Conservation (phyloP, 2,797 vertebrate species). For the Chaetodon trifasciatus region DNA sequence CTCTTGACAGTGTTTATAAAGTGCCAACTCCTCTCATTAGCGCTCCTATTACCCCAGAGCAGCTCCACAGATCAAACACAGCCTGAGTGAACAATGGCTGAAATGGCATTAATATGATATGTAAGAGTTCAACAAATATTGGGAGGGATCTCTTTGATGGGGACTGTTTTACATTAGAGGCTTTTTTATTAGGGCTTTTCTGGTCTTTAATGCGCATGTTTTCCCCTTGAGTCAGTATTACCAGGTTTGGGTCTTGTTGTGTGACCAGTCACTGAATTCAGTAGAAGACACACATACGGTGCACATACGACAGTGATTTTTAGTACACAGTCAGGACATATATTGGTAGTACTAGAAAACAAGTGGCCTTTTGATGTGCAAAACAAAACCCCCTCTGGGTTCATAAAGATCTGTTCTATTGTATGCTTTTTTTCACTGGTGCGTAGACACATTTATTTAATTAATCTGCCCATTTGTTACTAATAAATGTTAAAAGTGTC, state of each 20-base stretch:
- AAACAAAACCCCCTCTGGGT: constrained; percentile 38
- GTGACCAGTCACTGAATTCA: constrained; percentile 64
- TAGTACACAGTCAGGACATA: constrained; percentile 40
- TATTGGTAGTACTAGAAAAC: constrained; percentile 44
- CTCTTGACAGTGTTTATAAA: constrained; percentile 82
- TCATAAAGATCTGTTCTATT: constrained; percentile 35
- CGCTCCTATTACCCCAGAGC: constrained; percentile 70
- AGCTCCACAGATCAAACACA: constrained; percentile 79
- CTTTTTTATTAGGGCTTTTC: constrained; percentile 83
- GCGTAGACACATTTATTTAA: constrained; percentile 27
- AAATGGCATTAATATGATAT: constrained; percentile 84
- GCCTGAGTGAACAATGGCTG: constrained; percentile 74
- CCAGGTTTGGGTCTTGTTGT: constrained; percentile 74
- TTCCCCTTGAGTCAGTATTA: constrained; percentile 83
- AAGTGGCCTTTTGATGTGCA: constrained; percentile 48
- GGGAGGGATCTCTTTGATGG: constrained; percentile 81
- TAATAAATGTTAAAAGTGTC: constrained; percentile 52
- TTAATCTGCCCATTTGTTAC: constrained; percentile 60
- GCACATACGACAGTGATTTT: constrained; percentile 49
- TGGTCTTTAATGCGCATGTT: constrained; percentile 83
- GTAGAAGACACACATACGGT: constrained; percentile 63
- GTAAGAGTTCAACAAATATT: constrained; percentile 84
- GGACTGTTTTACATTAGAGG: constrained; percentile 83
- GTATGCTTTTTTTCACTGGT: constrained; percentile 24
- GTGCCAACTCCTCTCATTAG: constrained; percentile 84